phyloP scores from a whole-genome alignment of 1,140 invertebrate genomes.

The Anoplolepis gracilipes region DNA sequence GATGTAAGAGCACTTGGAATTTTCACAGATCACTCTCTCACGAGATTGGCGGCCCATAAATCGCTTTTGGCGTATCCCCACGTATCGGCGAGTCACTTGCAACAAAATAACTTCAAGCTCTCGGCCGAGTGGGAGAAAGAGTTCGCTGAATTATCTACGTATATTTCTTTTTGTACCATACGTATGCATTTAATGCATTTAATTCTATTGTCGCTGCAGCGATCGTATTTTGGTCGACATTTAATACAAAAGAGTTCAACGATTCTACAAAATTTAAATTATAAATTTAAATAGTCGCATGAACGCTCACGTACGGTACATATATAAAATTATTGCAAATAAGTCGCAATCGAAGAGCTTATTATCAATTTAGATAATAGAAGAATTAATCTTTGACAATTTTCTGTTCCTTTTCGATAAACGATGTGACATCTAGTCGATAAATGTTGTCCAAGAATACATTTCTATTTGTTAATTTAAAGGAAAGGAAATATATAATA shows the following conservation, averaged over 20 bases:
- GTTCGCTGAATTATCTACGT: not conserved
- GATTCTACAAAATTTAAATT: too few species aligned
- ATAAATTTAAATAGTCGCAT: not conserved
- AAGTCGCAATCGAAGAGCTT: not conserved
- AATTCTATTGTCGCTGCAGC: not conserved
- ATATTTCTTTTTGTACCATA: not conserved
- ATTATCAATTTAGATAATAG: not conserved
- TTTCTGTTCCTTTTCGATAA: not conserved
- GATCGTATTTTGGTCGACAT: not conserved
- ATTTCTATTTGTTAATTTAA: not conserved
- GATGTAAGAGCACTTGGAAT: conserved; percentile 55
- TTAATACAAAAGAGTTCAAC: not conserved
- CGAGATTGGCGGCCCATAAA: conserved; percentile 37
- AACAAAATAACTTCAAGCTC: conserved; percentile 77
- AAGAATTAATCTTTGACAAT: not conserved
- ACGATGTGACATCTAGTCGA: too few species aligned
- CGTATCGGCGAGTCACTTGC: conserved; percentile 61
- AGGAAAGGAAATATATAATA: not conserved
- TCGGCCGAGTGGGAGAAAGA: conserved; percentile 4
- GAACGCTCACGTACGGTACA: conserved; percentile 2
- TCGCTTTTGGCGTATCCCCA: conserved; percentile 4
- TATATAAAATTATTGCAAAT: conserved; percentile 11
- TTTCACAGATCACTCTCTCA: conserved; percentile 31
- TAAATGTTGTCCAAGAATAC: not conserved
- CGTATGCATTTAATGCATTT: not conserved